Evolutionary conservation across 30 jellyfish, hydroid and myxozoan genomes (phyloP), one percentile per base, ranked within the genome.

Genomic region (Aurelia aurita): DNA sequence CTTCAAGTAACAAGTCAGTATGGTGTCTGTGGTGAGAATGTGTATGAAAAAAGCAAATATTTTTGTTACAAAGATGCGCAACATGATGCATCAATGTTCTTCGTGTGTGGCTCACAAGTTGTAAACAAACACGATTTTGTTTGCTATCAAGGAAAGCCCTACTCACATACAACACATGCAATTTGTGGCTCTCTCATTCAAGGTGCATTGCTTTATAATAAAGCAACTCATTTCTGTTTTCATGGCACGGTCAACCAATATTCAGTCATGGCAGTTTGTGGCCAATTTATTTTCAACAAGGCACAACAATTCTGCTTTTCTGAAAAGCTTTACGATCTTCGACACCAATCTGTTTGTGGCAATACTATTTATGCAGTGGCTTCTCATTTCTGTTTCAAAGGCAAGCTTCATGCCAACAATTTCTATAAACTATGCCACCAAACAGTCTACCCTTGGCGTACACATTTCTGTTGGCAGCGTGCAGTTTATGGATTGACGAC

Each of bases 381-480:
- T 19, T 3, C 67, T 14, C 67, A 55, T 55, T 55, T 55, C 67
- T 55, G 67, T 16, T 14, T 55, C 67, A 55, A 10, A 55, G 67
- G 67, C 29, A 12, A n/a, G 25, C 67, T 55, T n/a, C 29, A 55
- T 55, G 29, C 67, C 67, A 55, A 8, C 12, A 55, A 55, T 55
- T 10, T 22, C 67, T 55, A 55, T 26, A 55, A 55, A 55, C 2
- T 55, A 2, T 55, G 67, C 67, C 67, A 22, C 12, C 29, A 19
- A 22, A 22, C 29, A 0, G 29, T 55, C 67, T 55, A 55, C 12
- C 25, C 25, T 22, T 55, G 67, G 67, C 67, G 67, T 55, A 55
- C 81, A 26, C 80, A 70, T 18, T 71, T 71, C 39, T 84, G 93
- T 45, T 63, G 82, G 87, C 62, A 84, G 2, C 27, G 49, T 58